Evolutionary conservation across 2,888 invertebrate species (phyloP).

Genomic region (Scaptomyza tumidula): DNA sequence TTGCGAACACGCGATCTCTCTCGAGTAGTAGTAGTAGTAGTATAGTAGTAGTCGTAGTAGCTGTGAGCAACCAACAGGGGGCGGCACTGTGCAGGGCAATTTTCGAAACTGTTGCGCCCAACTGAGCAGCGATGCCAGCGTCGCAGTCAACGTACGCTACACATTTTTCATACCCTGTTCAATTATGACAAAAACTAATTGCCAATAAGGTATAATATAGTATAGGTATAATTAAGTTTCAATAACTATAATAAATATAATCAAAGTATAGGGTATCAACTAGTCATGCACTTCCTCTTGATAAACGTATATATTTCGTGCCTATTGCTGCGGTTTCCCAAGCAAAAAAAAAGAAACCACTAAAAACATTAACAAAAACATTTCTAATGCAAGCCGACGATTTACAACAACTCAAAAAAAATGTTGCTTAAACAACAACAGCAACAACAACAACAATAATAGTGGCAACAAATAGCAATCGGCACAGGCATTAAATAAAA

Average conservation of each 20-base stretch:
- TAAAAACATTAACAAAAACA: slow-evolving; percentile 78
- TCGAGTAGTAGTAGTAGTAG: no score
- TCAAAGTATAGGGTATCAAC: neutral
- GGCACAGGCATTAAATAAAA: slow-evolving; percentile 72
- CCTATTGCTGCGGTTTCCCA: slow-evolving; percentile 60
- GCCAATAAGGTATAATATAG: neutral
- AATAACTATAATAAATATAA: no score
- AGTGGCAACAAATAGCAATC: slow-evolving; percentile 50
- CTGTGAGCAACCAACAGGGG: slow-evolving; percentile 15
- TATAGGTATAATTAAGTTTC: no score
- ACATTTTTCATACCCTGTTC: slow-evolving; percentile 14
- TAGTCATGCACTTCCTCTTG: slow-evolving; percentile 14
- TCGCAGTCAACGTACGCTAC: slow-evolving; percentile 22
- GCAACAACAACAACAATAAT: slow-evolving; percentile 28
- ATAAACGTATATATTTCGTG: slow-evolving; percentile 59
- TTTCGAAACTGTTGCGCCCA: slow-evolving; percentile 76
- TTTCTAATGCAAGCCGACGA: slow-evolving; percentile 81
- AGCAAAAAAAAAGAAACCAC: slow-evolving; percentile 57
- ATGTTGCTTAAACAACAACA: slow-evolving; percentile 62
- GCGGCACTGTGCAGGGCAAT: slow-evolving; percentile 33
- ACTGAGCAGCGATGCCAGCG: slow-evolving; percentile 50
- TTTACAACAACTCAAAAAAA: slow-evolving; percentile 76
- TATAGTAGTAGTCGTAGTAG: slow-evolving; percentile 2
- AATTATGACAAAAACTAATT: neutral
- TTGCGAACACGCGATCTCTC: slow-evolving; percentile 62